Conservation (phyloP, 1,140 invertebrate species). For the Lasioglossum albipes region DNA sequence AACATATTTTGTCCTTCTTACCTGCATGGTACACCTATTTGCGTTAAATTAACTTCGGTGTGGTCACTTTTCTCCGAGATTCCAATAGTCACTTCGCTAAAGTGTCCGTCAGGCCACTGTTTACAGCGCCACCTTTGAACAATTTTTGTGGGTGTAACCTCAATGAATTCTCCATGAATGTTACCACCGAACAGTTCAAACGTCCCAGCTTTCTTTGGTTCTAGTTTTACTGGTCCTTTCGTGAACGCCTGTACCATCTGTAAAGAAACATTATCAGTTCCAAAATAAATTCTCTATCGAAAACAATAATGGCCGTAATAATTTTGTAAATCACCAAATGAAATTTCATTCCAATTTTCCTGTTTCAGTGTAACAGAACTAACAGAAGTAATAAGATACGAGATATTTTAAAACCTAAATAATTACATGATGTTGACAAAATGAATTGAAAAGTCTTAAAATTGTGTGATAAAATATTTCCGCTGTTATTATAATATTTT, state of each 20-base stretch:
- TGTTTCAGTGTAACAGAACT: too few relatives aligned
- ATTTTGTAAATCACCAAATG: neutral
- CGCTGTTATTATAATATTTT: neutral
- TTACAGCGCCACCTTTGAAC: slow-evolving; percentile 97
- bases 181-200: slow-evolving; percentile 96
- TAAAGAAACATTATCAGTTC: slow-evolving; percentile 26
- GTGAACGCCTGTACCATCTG: slow-evolving; percentile 95
- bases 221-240: slow-evolving; percentile 87
- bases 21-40: slow-evolving; percentile 89
- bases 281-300: neutral
- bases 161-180: slow-evolving; percentile 92
- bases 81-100: slow-evolving; percentile 91
- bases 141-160: slow-evolving; percentile 92
- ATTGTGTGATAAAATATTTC: neutral
- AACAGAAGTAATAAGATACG: neutral
- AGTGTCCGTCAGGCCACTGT: slow-evolving; percentile 95
- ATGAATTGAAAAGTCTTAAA: neutral
- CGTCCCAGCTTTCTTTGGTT: slow-evolving; percentile 90
- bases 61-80: slow-evolving; percentile 92
- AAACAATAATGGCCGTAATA: neutral
- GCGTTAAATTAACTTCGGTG: slow-evolving; percentile 89
- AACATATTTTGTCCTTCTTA: slow-evolving; percentile 61
- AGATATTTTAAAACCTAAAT: neutral
- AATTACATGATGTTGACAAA: neutral
- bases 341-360: neutral